Evolutionary conservation across 2,888 invertebrate species (phyloP), one percentile per base, ranked within the genome.

Genomic region (Beris chalybata): DNA sequence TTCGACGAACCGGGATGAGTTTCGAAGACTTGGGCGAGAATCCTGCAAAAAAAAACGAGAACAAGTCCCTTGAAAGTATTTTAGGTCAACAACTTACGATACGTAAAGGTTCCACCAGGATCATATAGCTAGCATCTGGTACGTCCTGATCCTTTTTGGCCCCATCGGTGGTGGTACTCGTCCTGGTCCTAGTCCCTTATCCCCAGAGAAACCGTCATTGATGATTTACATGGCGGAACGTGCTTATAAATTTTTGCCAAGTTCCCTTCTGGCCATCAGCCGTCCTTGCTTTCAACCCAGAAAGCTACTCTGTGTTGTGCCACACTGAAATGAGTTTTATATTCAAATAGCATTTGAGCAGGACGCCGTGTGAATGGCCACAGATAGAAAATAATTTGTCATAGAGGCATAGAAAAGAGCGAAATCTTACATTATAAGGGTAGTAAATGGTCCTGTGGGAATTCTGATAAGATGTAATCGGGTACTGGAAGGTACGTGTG

Each of bases 171-270:
- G 54, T 47, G 45, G 59, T 59, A 53, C 50, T 59, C 13, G 55
- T 50, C 47, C 22, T 22, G 22, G 32, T 15, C 44, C 30, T 59
- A 48, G 43, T 30, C 45, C 47, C 65, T 12, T 61, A 38, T 61
- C 56, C 56, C 54, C 44, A 56, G 55, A 61, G 59, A 59, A 44
- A 56, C 56, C 57, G 61, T 68, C 65, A 68, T 65, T 64, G 64
- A 68, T 68, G 64, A 68, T 68, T 68, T 68, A 68, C 68, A 65
- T 64, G 65, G 61, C 61, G 68, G 65, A 59, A 68, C 59, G 65
- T 68, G 63, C 64, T 53, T 61, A 64, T 58, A 65, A 61, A 68
- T 61, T 45, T 56, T 22, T 31, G n/a, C 45, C 52, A 50, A 50
- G 53, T 53, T 61, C 53, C 55, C 68, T 43, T 61, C 48, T 54